Percentiles rank a stretch among this genome's conserved stretches.
Conservation (phyloP, 2,797 vertebrate species). For the Crenichthys baileyi region DNA sequence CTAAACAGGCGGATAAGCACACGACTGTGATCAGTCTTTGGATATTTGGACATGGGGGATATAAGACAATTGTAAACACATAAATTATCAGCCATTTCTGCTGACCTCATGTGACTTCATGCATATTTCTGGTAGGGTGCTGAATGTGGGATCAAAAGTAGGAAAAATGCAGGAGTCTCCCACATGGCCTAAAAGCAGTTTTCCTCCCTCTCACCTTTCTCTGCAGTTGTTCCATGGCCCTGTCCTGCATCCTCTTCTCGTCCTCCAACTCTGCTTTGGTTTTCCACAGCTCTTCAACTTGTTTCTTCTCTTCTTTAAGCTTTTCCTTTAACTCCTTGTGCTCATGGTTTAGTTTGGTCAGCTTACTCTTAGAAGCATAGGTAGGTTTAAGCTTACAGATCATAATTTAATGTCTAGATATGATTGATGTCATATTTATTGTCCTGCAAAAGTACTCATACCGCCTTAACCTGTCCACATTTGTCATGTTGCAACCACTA, state of each 20-base stretch:
- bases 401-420: background rate
- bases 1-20: conserved; percentile 71
- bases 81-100: conserved; percentile 23
- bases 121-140: background rate
- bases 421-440: background rate
- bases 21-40: conserved; percentile 22
- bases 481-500: background rate
- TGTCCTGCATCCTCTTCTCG: conserved; percentile 85
- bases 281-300: conserved; percentile 87
- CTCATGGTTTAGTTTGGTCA: conserved; percentile 84
- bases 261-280: conserved; percentile 87
- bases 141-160: background rate
- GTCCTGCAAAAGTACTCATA: background rate
- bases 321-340: conserved; percentile 86
- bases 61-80: conserved; percentile 10
- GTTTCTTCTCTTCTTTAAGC: conserved; percentile 84
- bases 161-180: conserved; percentile 2
- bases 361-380: conserved; percentile 76
- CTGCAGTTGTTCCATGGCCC: conserved; percentile 89
- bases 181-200: background rate
- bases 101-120: conserved; percentile 11
- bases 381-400: background rate
- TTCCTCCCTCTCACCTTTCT: conserved; percentile 84
- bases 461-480: background rate
- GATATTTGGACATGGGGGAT: conserved; percentile 8